Percentiles rank a stretch among this genome's conserved stretches.
phyloP scores from a whole-genome alignment of 1,140 invertebrate genomes.

The Cataglyphis hispanica region DNA sequence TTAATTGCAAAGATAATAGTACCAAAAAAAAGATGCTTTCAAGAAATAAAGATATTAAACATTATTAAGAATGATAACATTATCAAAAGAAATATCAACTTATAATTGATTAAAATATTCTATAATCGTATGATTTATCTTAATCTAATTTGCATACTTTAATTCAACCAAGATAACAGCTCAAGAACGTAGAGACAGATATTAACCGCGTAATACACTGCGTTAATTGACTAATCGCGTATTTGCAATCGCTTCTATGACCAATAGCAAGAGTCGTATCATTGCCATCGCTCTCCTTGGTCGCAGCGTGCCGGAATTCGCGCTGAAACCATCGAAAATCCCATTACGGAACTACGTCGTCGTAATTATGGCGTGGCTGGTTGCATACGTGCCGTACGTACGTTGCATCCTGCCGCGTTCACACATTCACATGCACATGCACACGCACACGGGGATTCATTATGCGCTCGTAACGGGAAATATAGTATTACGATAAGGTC shows the following conservation, averaged over 20 bases:
- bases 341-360: constrained; percentile 65
- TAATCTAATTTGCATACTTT: not conserved
- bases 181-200: constrained; percentile 13
- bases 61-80: not conserved
- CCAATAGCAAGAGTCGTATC: constrained; percentile 40
- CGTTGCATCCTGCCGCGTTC: constrained; percentile 17
- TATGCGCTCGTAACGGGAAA: constrained; percentile 38
- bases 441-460: not conserved
- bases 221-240: constrained; percentile 39
- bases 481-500: constrained; percentile 42
- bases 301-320: constrained; percentile 35
- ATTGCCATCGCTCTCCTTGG: constrained; percentile 47
- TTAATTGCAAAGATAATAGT: constrained; percentile 15
- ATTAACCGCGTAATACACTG: not conserved
- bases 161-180: constrained; percentile 15
- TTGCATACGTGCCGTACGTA: constrained; percentile 66
- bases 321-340: constrained; percentile 71
- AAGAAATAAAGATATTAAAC: not conserved
- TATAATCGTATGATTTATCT: not conserved
- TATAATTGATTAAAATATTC: too few species aligned
- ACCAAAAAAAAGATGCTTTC: not conserved
- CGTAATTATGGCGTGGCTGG: constrained; percentile 66
- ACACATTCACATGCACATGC: not conserved
- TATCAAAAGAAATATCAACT: not conserved
- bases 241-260: constrained; percentile 42